Conservation (phyloP, 2,888 invertebrate species). For the Iselma pallidipennis region DNA sequence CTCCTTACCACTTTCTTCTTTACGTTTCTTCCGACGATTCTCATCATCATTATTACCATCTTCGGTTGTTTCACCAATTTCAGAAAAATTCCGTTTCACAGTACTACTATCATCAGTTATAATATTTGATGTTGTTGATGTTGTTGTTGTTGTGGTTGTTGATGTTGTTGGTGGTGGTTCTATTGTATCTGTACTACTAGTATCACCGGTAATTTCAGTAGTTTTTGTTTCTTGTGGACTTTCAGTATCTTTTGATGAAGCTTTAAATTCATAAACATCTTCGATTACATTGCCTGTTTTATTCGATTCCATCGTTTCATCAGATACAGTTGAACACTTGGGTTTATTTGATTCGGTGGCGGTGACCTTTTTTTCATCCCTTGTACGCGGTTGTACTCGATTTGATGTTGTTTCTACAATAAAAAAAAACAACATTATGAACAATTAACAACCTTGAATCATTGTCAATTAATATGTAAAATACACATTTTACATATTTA, state of each 20-base stretch:
- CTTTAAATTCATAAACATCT: constrained; percentile 64
- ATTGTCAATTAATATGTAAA: not conserved
- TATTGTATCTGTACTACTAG: constrained; percentile 49
- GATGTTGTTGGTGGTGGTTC: not conserved
- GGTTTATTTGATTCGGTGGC: constrained; percentile 36
- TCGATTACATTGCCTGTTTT: constrained; percentile 44
- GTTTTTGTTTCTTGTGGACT: constrained; percentile 49
- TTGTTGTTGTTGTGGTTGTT: not conserved
- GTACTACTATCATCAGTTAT: constrained; percentile 45
- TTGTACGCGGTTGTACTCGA: constrained; percentile 56
- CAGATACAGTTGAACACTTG: constrained; percentile 38
- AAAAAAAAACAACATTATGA: constrained; percentile 9
- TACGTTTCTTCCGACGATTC: constrained; percentile 74
- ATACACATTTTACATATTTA: too few relatives aligned
- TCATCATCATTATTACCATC: constrained; percentile 73
- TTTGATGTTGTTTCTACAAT: constrained; percentile 55
- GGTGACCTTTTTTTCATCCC: constrained; percentile 63
- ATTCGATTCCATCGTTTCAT: constrained; percentile 44
- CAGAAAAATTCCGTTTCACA: constrained; percentile 58
- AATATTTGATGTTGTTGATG: constrained; percentile 20
- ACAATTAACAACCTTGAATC: not conserved
- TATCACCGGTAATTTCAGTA: constrained; percentile 35
- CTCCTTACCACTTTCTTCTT: constrained; percentile 72
- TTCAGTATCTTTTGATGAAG: constrained; percentile 58
- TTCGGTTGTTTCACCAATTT: constrained; percentile 60